Evolutionary conservation across 2,888 invertebrate species (phyloP).

Genomic region (Trilocha varians): DNA sequence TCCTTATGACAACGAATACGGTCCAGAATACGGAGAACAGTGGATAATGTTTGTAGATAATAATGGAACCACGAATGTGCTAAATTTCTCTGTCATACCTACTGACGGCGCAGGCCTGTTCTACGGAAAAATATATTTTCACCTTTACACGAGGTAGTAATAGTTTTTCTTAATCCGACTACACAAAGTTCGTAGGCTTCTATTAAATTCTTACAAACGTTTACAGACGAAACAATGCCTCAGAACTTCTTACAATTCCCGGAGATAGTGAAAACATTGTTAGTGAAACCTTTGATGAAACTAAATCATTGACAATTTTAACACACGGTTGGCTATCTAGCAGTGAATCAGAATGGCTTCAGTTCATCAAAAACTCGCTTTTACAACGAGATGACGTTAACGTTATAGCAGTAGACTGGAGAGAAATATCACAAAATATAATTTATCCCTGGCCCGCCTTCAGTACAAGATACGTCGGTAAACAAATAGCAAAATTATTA

Average conservation of each 20-base stretch:
- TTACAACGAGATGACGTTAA: conserved; percentile 55
- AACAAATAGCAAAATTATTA: conserved; percentile 40
- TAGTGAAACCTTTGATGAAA: conserved; percentile 47
- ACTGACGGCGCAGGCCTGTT: conserved; percentile 31
- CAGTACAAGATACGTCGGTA: conserved; percentile 57
- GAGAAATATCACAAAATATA: conserved; percentile 43
- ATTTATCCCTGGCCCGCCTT: conserved; percentile 55
- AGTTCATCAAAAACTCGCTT: conserved; percentile 53
- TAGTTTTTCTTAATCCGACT: too few species aligned
- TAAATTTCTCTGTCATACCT: conserved; percentile 50
- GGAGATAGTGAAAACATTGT: conserved; percentile 23
- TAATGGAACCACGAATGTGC: conserved; percentile 39
- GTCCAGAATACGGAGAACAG: conserved; percentile 48
- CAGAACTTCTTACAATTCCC: conserved; percentile 37
- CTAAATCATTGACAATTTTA: conserved; percentile 57
- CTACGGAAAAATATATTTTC: conserved; percentile 54
- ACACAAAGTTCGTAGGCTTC: too few species aligned
- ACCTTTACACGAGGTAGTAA: conserved; percentile 61
- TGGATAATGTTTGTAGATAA: conserved; percentile 64
- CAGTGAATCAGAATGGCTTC: conserved; percentile 44
- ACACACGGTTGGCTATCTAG: conserved; percentile 72
- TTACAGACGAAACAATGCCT: conserved; percentile 37
- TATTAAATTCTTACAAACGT: not conserved
- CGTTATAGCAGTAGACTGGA: conserved; percentile 67
- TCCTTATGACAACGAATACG: conserved; percentile 30